These are phyloP conservation scores for Unio pictorum DNA, from an alignment of 2,888 invertebrate species.

Conservation along the genomic window DNA sequence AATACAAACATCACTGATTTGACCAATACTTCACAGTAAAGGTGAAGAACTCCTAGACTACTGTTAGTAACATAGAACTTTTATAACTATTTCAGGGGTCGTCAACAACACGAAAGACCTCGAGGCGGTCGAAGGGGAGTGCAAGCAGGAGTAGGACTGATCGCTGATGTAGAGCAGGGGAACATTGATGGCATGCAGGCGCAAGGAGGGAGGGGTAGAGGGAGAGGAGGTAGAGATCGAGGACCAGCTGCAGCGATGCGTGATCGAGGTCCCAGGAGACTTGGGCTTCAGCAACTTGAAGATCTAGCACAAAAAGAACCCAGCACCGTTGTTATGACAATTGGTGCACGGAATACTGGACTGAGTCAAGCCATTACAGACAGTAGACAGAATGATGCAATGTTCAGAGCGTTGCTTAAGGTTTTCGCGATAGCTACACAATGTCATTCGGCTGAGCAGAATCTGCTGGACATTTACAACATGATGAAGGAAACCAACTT, in stretches of 20 bases:
- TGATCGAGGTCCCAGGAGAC: slow-evolving; percentile 1
- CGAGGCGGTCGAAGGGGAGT: neutral
- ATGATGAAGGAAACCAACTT: slow-evolving; percentile 24
- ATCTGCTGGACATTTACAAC: slow-evolving; percentile 17
- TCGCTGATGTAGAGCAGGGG: neutral
- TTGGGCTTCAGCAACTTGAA: slow-evolving; percentile 7
- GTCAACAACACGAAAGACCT: neutral
- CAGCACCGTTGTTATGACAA: slow-evolving; percentile 12
- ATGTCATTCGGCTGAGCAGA: slow-evolving; percentile 19
- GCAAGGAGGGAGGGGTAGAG: neutral
- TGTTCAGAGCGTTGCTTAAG: slow-evolving; percentile 10
- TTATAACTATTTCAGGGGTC: neutral
- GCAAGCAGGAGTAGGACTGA: neutral
- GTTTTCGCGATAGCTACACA: slow-evolving; percentile 29
- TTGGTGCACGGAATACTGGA: slow-evolving; percentile 12
- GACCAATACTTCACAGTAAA: too few species aligned
- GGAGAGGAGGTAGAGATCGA: neutral
- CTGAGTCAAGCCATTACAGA: slow-evolving; percentile 11
- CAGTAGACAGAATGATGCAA: slow-evolving; percentile 5
- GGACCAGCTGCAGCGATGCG: neutral
- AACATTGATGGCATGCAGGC: neutral
- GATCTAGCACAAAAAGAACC: slow-evolving; percentile 13
- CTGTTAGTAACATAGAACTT: too few species aligned
- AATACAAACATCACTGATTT: too few species aligned
- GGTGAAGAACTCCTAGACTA: too few species aligned